These are phyloP conservation scores for Callorhinus ursinus DNA, from an alignment of 2,113 vertebrate genomes.

Conservation along the genomic window DNA sequence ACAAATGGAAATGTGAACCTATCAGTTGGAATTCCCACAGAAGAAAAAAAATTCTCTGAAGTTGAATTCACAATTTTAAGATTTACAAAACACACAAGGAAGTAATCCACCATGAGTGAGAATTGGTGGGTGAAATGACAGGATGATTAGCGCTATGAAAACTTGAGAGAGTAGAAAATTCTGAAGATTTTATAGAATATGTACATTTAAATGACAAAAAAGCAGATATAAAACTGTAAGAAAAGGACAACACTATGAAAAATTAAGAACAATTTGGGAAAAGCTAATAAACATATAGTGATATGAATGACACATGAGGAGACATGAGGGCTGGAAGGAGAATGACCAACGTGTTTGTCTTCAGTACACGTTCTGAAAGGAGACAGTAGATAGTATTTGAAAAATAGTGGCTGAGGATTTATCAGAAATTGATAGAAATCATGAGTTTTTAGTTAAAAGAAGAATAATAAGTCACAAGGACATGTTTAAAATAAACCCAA, in stretches of 20 bases:
- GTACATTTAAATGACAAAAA: neutral
- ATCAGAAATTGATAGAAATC: neutral
- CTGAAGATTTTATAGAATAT: neutral
- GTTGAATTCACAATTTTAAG: neutral
- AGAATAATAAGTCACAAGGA: neutral
- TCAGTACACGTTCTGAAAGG: neutral
- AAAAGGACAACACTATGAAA: conserved; percentile 6
- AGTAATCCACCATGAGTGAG: neutral
- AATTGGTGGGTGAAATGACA: neutral
- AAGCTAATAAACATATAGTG: neutral
- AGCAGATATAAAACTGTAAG: neutral
- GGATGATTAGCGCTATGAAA: neutral
- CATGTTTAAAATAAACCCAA: neutral
- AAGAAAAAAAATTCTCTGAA: neutral
- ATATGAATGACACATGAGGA: neutral
- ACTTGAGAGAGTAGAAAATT: neutral
- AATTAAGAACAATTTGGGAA: neutral
- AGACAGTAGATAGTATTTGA: neutral
- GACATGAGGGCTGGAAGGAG: neutral
- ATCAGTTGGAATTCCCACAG: neutral
- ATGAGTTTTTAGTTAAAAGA: neutral
- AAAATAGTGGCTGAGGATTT: neutral
- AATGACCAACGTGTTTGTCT: neutral
- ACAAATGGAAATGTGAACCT: conserved; percentile 1
- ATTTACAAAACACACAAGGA: neutral